Evolutionary conservation across 2,797 vertebrate genomes (phyloP), one percentile per base, ranked within the genome.

Genomic region (Okamejei kenojei): DNA sequence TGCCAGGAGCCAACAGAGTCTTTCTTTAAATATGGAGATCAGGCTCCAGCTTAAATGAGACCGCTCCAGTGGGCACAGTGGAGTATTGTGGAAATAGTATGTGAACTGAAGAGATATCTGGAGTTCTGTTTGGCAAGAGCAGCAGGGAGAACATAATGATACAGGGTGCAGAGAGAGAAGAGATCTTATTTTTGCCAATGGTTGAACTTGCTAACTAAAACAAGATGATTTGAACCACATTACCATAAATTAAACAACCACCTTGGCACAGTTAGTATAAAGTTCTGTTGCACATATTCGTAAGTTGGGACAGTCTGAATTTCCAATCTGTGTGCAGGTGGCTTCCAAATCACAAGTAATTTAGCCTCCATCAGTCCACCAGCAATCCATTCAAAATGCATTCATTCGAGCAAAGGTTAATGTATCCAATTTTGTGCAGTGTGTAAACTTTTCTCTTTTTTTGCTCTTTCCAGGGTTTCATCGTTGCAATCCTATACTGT

Each of bases 401-500:
- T 68, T 65, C 13, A 88, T 68, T 68, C 63, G 32, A 65, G 54
- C 81, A 35, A 32, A 35, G 61, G n/a, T 68, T n/a, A 35, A 61
- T 88, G 19, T 88, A 19, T 10, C 17, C 0, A 88, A 68, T 32
- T 45, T 45, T 15, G 58, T 86, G 58, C 4, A 13, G 5, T 88
- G 82, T 82, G 81, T 68, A 17, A 88, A 19, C 29, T 3, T 88
- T 68, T 32, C 7, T 78, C 0, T 32, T 82, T 92, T 7, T 32
- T 45, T 10, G 15, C 21, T 76, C 65, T 92, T 76, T 71, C 26
- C 35, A 92, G 90, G 90, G 90, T 92, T 92, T 76, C 35, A 76
- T 92, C 15, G 90, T 92, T 45, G 90, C 90, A 13, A 76, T 76
- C 38, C 73, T 92, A 38, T 92, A 92, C 73, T 92, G 90, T 76